Evolutionary conservation across 2,888 invertebrate genomes (phyloP), one percentile per base, ranked within the genome.

Genomic region (Hirtodrosophila trivittata): DNA sequence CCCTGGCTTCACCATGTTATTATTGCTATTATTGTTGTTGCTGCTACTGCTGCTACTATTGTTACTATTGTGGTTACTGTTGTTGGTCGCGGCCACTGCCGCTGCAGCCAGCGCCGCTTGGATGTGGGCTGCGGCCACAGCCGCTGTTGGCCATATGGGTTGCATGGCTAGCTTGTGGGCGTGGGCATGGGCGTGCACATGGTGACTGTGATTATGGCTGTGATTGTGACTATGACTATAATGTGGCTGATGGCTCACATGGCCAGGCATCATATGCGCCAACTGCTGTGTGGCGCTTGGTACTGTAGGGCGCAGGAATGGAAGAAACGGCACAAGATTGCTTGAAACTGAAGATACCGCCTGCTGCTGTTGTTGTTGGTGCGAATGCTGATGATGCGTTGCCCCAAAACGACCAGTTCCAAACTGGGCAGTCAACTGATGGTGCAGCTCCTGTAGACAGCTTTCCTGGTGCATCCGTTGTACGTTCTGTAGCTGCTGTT

Each of bases 71-170:
- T 37, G 69, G 37, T 57, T 76, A 18, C 32, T 69, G 13, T 54
- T 66, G 41, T 57, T 66, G 28, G 69, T 67, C 18, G 78, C 74
- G 4, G 77, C 76, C 1, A 83, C 88, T 0, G 88, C 89, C 3
- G 89, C 89, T 12, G 88, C 90, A 0, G 89, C 90, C 8, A 90
- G 70, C 1, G 90, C 90, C 1, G 89, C 90, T 57, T 90, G 90
- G 30, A 95, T 92, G 86, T 95, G 95, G 0, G 94, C 94, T 12
- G 95, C 92, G 87, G 95, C 95, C 1, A 94, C 93, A 0, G 94
- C 93, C 10, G 95, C 93, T 50, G 95, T 93, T 1, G 89, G 87
- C 90, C 90, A 90, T 66, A 90, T 88, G 1, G 90, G 88, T 42
- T 89, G 89, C 55, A 88, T 63, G 91, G 89, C 47, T 54, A 81